A percentile compares a stretch with the other conserved stretches of the same genome.
phyloP scores from a whole-genome alignment of 2,113 vertebrate species.

The Equus quagga region DNA sequence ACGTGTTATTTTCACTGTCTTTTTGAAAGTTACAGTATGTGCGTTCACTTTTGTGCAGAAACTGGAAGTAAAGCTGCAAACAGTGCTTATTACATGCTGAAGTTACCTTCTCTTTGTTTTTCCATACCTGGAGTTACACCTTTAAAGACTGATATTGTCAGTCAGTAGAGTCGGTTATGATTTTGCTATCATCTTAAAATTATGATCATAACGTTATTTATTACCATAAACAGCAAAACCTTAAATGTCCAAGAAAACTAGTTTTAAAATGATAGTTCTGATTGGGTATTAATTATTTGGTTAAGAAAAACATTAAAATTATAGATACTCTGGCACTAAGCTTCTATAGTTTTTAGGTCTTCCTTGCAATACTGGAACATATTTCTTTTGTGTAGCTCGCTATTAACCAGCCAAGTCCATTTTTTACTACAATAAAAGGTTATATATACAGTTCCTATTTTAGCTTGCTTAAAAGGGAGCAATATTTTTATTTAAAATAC shows the following conservation, averaged over 20 bases:
- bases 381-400: constrained; percentile 83
- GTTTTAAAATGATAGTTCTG: constrained; percentile 82
- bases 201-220: constrained; percentile 88
- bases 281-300: constrained; percentile 84
- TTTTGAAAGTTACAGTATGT: constrained; percentile 90
- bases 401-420: constrained; percentile 82
- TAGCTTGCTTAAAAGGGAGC: constrained; percentile 87
- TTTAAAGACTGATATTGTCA: constrained; percentile 88
- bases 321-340: constrained; percentile 82
- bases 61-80: constrained; percentile 90
- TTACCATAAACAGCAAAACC: constrained; percentile 86
- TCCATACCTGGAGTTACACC: constrained; percentile 85
- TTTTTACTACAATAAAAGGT: constrained; percentile 78
- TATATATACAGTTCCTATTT: constrained; percentile 86
- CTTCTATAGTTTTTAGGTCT: constrained; percentile 88
- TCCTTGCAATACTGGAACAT: constrained; percentile 85
- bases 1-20: constrained; percentile 90
- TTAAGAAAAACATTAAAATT: constrained; percentile 79
- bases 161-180: constrained; percentile 83
- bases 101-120: constrained; percentile 86
- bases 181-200: constrained; percentile 85
- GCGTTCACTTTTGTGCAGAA: constrained; percentile 94
- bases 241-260: constrained; percentile 82
- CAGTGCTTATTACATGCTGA: constrained; percentile 84
- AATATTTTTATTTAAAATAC: constrained; percentile 89